Conservation (phyloP, 2,797 vertebrate species). For the Malurus splendens region DNA sequence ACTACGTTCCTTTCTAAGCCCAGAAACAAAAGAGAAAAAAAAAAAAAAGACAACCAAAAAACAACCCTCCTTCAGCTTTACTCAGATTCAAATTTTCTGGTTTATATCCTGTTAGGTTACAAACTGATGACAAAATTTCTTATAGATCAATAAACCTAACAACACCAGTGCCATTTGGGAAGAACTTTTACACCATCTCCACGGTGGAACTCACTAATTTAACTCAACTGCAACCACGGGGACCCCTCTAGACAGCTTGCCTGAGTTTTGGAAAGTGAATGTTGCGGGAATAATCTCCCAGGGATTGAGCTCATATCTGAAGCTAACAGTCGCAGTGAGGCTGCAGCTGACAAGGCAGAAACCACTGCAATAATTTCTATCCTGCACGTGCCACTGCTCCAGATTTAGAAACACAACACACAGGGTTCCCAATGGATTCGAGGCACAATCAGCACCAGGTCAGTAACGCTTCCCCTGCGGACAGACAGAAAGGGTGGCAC, state of each 20-base stretch:
- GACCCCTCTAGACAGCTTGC: neutral
- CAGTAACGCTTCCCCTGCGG: neutral
- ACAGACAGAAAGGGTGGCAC: neutral
- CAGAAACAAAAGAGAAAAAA: neutral
- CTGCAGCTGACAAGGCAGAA: neutral
- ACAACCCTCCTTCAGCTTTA: neutral
- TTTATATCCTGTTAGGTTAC: neutral
- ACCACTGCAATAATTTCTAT: neutral
- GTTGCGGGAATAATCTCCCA: neutral
- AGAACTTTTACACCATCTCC: neutral
- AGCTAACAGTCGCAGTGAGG: neutral
- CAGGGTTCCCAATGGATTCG: neutral
- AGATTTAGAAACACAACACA: neutral
- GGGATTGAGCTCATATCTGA: neutral
- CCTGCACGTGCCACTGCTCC: neutral
- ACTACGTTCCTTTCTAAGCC: conserved; percentile 62
- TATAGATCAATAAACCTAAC: neutral
- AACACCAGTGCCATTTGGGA: neutral
- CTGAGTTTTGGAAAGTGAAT: neutral
- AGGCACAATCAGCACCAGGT: neutral
- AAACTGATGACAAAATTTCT: neutral
- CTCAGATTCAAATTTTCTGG: neutral
- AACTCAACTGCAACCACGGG: neutral
- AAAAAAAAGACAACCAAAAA: neutral
- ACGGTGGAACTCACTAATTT: neutral